phyloP scores from a whole-genome alignment of 2,797 vertebrate genomes.

The Crocidura indochinensis region DNA sequence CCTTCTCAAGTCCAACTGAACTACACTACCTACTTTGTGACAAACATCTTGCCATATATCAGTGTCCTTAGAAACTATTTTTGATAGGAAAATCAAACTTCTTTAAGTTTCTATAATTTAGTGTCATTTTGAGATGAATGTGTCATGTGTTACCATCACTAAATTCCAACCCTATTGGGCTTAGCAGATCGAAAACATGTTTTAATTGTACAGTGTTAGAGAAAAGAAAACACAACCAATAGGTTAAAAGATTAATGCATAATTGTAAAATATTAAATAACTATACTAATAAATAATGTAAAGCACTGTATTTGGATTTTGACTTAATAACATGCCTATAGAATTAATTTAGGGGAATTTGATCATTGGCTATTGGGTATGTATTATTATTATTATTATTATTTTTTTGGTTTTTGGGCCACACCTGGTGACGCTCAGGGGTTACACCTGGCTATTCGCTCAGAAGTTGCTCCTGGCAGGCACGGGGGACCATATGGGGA shows the following conservation, averaged over 20 bases:
- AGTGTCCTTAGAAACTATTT: not conserved
- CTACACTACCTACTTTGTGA: no score
- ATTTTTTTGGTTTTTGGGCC: no score
- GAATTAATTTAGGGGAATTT: conserved; percentile 46
- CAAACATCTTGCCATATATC: no score
- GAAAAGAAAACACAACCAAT: not conserved
- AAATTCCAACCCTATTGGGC: not conserved
- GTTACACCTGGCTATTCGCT: no score
- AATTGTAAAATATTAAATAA: not conserved
- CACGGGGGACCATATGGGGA: no score
- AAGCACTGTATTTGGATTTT: not conserved
- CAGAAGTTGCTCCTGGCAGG: no score
- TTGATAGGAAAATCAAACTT: conserved; percentile 17
- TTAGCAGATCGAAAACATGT: not conserved
- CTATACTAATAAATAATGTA: no score
- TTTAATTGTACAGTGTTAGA: not conserved
- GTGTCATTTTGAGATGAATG: conserved; percentile 13
- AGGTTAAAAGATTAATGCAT: conserved; percentile 17
- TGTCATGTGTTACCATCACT: not conserved
- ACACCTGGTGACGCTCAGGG: no score
- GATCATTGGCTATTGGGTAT: not conserved
- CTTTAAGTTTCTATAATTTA: conserved; percentile 21
- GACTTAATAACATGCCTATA: conserved; percentile 13
- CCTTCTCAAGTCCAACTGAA: no score
- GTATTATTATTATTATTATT: not conserved